phyloP scores from a whole-genome alignment of 2,113 vertebrate species.

The Octodon degus region DNA sequence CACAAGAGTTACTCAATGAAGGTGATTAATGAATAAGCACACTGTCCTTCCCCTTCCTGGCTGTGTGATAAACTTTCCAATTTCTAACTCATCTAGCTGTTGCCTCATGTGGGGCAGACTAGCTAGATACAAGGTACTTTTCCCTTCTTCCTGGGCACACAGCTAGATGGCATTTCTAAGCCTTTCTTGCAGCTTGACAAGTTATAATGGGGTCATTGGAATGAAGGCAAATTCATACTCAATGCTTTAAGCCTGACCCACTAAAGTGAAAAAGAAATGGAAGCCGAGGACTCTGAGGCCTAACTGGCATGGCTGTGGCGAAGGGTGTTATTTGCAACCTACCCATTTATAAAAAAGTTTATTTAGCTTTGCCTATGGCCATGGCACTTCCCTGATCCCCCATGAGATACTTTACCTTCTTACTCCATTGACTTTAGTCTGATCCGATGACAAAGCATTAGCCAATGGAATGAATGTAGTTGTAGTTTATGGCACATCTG shows the following conservation, averaged over 20 bases:
- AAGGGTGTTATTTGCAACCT: neutral
- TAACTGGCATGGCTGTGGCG: neutral
- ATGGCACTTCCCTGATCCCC: neutral
- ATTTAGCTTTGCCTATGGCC: neutral
- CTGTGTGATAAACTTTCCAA: constrained; percentile 38
- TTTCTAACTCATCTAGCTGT: constrained; percentile 32
- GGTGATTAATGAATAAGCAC: neutral
- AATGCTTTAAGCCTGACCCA: neutral
- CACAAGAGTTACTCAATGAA: neutral
- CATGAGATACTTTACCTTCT: neutral
- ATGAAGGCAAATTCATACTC: neutral
- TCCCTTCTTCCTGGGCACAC: neutral
- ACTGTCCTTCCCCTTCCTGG: neutral
- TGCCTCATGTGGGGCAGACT: neutral
- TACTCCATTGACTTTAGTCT: neutral
- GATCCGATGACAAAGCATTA: neutral
- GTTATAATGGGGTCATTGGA: neutral
- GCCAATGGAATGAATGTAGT: constrained; percentile 1
- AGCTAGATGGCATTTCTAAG: constrained; percentile 22
- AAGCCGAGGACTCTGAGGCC: constrained; percentile 23
- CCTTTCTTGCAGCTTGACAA: neutral
- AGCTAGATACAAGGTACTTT: neutral
- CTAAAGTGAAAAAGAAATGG: constrained; percentile 33
- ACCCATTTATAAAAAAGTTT: neutral
- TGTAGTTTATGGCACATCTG: neutral